A percentile compares a stretch with the other conserved stretches of the same genome.
Conservation (phyloP, 2,797 vertebrate species). For the Meriones psammophilus region DNA sequence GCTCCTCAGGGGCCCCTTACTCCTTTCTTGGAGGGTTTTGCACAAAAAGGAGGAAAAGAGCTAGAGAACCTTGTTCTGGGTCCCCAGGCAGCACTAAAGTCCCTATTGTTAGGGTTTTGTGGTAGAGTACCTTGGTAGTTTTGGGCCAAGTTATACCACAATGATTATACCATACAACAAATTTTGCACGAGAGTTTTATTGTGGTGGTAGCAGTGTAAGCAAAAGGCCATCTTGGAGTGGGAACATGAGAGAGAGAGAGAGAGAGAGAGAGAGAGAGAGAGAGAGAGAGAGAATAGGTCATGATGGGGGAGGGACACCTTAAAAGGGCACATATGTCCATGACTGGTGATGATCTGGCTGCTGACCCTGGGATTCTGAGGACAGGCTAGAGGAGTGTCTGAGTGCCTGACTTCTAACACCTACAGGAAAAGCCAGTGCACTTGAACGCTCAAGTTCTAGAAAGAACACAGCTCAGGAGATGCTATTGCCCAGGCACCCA, state of each 20-base stretch:
- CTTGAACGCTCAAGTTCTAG: neutral
- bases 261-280: no score
- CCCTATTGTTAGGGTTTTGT: neutral
- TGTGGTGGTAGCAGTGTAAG: neutral
- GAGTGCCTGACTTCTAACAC: neutral
- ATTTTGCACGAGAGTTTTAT: neutral
- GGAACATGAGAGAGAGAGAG: neutral
- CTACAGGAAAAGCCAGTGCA: neutral
- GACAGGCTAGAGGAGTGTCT: neutral
- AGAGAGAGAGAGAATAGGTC: neutral
- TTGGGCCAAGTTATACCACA: neutral
- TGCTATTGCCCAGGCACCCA: accelerated
- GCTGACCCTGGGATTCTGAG: neutral
- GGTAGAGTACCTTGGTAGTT: neutral
- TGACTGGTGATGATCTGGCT: neutral
- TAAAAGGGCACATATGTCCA: neutral
- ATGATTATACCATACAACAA: neutral
- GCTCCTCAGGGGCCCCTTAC: neutral
- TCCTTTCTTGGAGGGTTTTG: neutral
- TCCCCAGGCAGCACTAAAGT: neutral
- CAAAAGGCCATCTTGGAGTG: neutral
- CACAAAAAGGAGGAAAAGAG: neutral
- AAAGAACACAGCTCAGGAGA: neutral
- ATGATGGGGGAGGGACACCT: neutral
- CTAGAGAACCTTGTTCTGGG: neutral